Evolutionary conservation across 1,140 invertebrate genomes (phyloP).

Genomic region (Tachypleus tridentatus): DNA sequence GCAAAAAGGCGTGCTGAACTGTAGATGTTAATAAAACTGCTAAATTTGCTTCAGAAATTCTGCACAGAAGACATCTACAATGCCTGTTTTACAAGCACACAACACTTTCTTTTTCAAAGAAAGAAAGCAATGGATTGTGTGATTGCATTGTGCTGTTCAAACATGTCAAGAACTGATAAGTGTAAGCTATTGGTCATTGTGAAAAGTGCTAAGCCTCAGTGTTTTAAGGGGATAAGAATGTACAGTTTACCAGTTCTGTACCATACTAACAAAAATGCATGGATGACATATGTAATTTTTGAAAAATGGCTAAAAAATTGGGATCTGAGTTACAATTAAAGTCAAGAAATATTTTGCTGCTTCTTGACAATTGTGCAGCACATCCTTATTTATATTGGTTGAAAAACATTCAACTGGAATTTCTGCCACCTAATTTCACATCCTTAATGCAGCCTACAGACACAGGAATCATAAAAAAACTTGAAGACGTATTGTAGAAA

Average conservation of each 20-base stretch:
- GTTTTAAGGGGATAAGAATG: conserved; percentile 12
- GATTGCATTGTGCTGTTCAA: conserved; percentile 10
- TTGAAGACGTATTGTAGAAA: too few species aligned
- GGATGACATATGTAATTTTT: conserved; percentile 25
- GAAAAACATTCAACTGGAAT: conserved; percentile 17
- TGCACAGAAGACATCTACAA: too few species aligned
- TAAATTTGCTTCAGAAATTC: neutral
- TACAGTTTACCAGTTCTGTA: conserved; percentile 21
- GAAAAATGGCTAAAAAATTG: conserved; percentile 21
- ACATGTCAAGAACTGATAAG: conserved; percentile 11
- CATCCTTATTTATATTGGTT: conserved; percentile 19
- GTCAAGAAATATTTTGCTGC: conserved; percentile 20
- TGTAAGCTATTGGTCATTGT: conserved; percentile 4
- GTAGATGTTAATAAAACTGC: conserved; percentile 8
- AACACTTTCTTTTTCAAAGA: too few species aligned
- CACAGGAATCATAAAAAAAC: too few species aligned
- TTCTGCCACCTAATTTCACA: conserved; percentile 24
- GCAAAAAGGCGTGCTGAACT: conserved; percentile 7
- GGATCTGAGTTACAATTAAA: conserved; percentile 10
- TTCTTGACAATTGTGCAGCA: conserved; percentile 25
- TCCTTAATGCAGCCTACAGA: conserved; percentile 16
- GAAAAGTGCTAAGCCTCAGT: conserved; percentile 10
- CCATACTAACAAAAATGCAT: conserved; percentile 21
- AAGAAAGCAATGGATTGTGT: conserved; percentile 7
- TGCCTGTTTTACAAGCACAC: too few species aligned